phyloP scores from a whole-genome alignment of 2,888 invertebrate genomes.

The Caenorhabditis japonica region DNA sequence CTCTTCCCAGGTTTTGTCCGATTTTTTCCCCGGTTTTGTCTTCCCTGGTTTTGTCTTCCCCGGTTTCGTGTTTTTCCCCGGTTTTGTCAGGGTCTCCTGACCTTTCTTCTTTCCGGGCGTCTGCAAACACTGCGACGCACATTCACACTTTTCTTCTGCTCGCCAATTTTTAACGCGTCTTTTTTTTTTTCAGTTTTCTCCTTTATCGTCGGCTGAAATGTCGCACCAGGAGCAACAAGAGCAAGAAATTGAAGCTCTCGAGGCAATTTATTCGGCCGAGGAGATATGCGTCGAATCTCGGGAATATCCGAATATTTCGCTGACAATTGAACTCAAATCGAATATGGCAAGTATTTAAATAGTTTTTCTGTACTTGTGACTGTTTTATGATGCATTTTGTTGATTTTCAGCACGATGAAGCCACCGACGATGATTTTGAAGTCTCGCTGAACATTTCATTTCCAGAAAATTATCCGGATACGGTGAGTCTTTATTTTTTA shows the following conservation, averaged over 20 bases:
- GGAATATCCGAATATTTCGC: slow-evolving; percentile 56
- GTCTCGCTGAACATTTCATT: slow-evolving; percentile 54
- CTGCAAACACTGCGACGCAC: slow-evolving; percentile 35
- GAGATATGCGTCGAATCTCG: slow-evolving; percentile 48
- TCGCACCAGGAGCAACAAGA: slow-evolving; percentile 60
- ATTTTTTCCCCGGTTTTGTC: too few species aligned
- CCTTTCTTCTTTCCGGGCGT: slow-evolving; percentile 5
- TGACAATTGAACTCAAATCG: slow-evolving; percentile 57
- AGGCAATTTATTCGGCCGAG: slow-evolving; percentile 63
- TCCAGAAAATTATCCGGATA: slow-evolving; percentile 72
- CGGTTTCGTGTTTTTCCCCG: too few species aligned
- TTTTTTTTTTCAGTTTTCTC: neutral
- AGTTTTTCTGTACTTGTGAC: neutral
- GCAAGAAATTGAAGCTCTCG: slow-evolving; percentile 64
- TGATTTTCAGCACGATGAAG: slow-evolving; percentile 45
- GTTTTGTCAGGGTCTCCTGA: too few species aligned
- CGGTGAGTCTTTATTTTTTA: slow-evolving; percentile 10
- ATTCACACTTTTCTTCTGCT: slow-evolving; percentile 3
- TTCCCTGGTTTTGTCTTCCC: too few species aligned
- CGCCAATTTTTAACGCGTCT: slow-evolving; percentile 2
- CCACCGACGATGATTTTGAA: slow-evolving; percentile 52
- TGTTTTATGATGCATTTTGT: too few species aligned
- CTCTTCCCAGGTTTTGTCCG: too few species aligned
- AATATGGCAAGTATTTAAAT: slow-evolving; percentile 41
- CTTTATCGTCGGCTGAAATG: slow-evolving; percentile 17